phyloP scores from a whole-genome alignment of 2,797 vertebrate species.

The Champsocephalus esox region DNA sequence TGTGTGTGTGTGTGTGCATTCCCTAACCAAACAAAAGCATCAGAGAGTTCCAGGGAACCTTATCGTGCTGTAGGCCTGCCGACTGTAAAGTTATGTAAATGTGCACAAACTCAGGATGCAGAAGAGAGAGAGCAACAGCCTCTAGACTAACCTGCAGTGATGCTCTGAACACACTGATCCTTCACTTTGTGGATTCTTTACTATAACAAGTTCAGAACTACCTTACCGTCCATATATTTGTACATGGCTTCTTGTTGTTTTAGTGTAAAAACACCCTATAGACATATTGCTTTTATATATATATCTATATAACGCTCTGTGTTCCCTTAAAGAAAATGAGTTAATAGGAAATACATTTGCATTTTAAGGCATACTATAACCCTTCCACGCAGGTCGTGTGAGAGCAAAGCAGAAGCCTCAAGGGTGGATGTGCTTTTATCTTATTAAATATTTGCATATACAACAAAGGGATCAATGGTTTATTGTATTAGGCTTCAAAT shows the following conservation, averaged over 20 bases:
- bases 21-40: conserved; percentile 70
- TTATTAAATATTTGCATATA: conserved; percentile 64
- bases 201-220: background rate
- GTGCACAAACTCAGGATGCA: conserved; percentile 26
- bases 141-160: conserved; percentile 38
- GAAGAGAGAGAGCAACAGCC: conserved; percentile 44
- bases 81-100: conserved; percentile 81
- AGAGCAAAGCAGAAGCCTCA: conserved; percentile 17
- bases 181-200: conserved; percentile 6
- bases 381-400: conserved; percentile 19
- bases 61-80: conserved; percentile 70
- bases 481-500: conserved; percentile 52
- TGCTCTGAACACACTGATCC: conserved; percentile 35
- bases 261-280: background rate
- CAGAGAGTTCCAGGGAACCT: conserved; percentile 71
- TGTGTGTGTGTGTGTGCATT: conserved; percentile 19
- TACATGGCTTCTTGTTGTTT: conserved; percentile 1
- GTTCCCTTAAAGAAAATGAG: background rate
- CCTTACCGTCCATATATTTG: background rate
- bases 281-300: background rate
- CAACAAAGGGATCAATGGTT: conserved; percentile 48
- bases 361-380: conserved; percentile 19
- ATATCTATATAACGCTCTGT: background rate
- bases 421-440: conserved; percentile 56
- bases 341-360: conserved; percentile 27